These are phyloP conservation scores for Caenorhabditis angaria DNA, from an alignment of 2,888 invertebrate species.

Conservation along the genomic window DNA sequence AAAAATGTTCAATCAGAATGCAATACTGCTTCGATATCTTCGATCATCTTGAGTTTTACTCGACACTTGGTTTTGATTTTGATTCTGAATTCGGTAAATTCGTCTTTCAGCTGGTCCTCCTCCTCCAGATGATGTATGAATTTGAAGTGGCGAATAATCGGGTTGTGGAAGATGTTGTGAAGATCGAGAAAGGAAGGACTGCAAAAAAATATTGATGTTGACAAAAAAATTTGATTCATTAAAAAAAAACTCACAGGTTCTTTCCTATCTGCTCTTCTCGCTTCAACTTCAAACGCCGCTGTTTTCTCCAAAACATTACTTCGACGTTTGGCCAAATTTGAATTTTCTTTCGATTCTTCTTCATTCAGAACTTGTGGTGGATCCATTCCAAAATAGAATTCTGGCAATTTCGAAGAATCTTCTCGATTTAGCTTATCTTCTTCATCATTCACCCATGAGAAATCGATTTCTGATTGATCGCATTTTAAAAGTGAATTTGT, in stretches of 20 bases:
- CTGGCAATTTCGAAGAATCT: constrained; percentile 23
- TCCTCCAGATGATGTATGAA: constrained; percentile 29
- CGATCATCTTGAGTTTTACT: constrained; percentile 19
- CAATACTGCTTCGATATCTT: constrained; percentile 49
- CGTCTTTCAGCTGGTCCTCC: constrained; percentile 36
- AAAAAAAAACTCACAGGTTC: constrained; percentile 25
- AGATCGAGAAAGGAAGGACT: constrained; percentile 34
- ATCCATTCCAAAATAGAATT: constrained; percentile 50
- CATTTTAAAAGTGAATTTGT: constrained; percentile 48
- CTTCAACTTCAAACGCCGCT: constrained; percentile 34
- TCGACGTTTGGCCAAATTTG: not conserved
- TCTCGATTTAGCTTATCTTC: constrained; percentile 49
- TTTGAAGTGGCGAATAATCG: constrained; percentile 39
- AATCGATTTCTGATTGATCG: constrained; percentile 57
- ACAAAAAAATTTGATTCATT: too few species aligned
- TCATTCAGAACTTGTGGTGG: constrained; percentile 34
- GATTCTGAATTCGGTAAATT: constrained; percentile 36
- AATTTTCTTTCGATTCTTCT: constrained; percentile 9
- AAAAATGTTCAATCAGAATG: constrained; percentile 33
- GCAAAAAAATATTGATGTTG: constrained; percentile 4
- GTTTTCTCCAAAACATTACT: constrained; percentile 40
- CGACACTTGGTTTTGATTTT: not conserved
- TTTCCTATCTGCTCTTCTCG: constrained; percentile 30
- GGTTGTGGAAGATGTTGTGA: constrained; percentile 31
- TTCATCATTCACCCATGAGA: constrained; percentile 55